Evolutionary conservation across 1,140 invertebrate genomes (phyloP).

Genomic region (Holcopasites calliopsidis): DNA sequence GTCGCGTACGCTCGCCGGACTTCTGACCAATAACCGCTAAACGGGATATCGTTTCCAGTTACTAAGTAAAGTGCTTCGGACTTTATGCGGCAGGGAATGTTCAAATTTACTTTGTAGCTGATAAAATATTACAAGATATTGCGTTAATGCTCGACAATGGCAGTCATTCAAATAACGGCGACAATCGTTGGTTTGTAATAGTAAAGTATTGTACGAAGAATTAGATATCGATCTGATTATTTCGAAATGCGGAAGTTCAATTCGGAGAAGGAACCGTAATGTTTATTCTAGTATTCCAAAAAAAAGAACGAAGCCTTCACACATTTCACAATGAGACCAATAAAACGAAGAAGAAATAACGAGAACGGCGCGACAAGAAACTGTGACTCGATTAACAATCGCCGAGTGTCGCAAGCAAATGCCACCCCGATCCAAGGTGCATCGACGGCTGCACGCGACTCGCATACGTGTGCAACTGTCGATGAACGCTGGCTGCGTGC

Average conservation of each 20-base stretch:
- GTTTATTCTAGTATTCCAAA: too few species aligned
- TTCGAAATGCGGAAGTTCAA: too few species aligned
- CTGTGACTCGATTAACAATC: constrained; percentile 16
- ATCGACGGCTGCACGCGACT: not conserved
- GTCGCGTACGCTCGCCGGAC: not conserved
- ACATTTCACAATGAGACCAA: not conserved
- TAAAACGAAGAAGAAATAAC: not conserved
- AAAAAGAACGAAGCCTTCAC: not conserved
- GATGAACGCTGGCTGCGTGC: not conserved
- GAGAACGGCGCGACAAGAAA: not conserved
- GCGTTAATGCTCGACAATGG: too few species aligned
- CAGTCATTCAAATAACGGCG: too few species aligned
- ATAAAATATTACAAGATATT: too few species aligned
- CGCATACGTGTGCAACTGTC: constrained; percentile 9
- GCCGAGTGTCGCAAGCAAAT: not conserved
- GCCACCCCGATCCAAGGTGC: constrained; percentile 1
- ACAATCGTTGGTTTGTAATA: too few species aligned
- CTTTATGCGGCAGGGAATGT: too few species aligned
- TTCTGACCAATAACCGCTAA: not conserved
- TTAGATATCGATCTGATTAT: too few species aligned
- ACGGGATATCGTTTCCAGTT: not conserved
- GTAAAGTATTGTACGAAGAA: too few species aligned
- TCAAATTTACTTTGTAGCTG: too few species aligned
- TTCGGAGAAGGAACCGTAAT: too few species aligned
- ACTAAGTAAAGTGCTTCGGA: not conserved